Conservation (phyloP, 2,113 vertebrate genomes). For the Microcebus tavaratra region DNA sequence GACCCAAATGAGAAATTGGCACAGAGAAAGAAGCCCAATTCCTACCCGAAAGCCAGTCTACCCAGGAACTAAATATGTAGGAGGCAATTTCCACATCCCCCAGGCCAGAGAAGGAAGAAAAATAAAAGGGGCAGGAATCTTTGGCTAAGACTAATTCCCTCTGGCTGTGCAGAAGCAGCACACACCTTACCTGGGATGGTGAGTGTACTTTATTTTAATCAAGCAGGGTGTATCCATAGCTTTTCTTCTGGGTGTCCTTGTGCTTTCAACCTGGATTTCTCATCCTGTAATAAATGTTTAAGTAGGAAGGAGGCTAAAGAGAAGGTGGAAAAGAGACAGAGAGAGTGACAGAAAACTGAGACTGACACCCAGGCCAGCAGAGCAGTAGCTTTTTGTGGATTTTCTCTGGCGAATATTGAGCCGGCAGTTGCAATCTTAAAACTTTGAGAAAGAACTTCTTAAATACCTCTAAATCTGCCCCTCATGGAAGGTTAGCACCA, state of each 20-base stretch:
- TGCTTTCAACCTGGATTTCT: conserved; percentile 23
- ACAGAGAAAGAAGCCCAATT: background rate
- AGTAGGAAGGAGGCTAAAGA: conserved; percentile 11
- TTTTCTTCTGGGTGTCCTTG: conserved; percentile 28
- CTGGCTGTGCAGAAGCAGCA: background rate
- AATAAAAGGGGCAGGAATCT: background rate
- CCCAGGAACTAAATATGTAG: background rate
- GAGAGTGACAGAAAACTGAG: background rate
- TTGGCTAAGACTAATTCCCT: background rate
- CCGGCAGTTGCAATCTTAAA: background rate
- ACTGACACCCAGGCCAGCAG: background rate
- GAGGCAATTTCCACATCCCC: background rate
- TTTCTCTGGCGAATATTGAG: conserved; percentile 19
- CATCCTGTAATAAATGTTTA: conserved; percentile 32
- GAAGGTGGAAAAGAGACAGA: background rate
- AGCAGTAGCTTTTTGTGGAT: background rate
- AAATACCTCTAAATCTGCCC: background rate
- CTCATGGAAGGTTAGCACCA: background rate
- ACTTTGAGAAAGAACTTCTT: conserved; percentile 21
- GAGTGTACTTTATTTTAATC: background rate
- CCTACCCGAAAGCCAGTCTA: background rate
- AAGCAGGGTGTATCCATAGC: background rate
- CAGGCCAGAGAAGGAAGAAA: background rate
- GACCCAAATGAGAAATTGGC: background rate
- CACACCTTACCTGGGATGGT: background rate